These are phyloP conservation scores for Aphrophora alni DNA, from an alignment of 2,888 invertebrate genomes.

Conservation along the genomic window DNA sequence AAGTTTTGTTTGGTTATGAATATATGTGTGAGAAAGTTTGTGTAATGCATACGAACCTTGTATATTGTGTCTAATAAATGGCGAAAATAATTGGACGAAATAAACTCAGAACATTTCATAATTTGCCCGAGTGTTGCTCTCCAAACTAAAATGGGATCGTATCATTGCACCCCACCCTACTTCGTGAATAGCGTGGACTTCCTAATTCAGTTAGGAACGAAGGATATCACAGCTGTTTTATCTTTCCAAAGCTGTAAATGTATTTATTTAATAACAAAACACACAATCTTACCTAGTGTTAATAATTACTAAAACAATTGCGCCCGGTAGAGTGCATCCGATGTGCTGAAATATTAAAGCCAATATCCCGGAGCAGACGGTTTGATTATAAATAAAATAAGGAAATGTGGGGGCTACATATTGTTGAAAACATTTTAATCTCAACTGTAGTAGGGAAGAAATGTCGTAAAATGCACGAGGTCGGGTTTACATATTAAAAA, in stretches of 20 bases:
- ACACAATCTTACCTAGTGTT: background rate
- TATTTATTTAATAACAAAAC: background rate
- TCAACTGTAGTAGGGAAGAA: background rate
- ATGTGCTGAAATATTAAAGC: background rate
- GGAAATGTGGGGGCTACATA: background rate
- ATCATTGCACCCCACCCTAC: too few species aligned
- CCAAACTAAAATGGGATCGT: too few species aligned
- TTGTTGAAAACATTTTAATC: constrained; percentile 9
- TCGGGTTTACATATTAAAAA: constrained; percentile 36
- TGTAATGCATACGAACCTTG: too few species aligned
- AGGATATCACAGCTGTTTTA: background rate
- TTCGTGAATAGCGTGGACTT: too few species aligned
- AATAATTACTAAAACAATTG: background rate
- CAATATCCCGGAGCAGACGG: background rate
- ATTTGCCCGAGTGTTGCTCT: too few species aligned
- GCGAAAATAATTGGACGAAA: too few species aligned
- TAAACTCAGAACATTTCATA: too few species aligned
- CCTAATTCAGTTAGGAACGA: too few species aligned
- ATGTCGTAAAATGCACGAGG: constrained; percentile 9
- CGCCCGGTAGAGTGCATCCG: background rate
- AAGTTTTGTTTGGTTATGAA: too few species aligned
- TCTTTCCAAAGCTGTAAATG: background rate
- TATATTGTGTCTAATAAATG: too few species aligned
- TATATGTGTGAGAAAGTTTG: too few species aligned
- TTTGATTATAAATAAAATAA: constrained; percentile 9